Conservation (phyloP, 2,888 invertebrate species). For the Hymenopus coronatus region DNA sequence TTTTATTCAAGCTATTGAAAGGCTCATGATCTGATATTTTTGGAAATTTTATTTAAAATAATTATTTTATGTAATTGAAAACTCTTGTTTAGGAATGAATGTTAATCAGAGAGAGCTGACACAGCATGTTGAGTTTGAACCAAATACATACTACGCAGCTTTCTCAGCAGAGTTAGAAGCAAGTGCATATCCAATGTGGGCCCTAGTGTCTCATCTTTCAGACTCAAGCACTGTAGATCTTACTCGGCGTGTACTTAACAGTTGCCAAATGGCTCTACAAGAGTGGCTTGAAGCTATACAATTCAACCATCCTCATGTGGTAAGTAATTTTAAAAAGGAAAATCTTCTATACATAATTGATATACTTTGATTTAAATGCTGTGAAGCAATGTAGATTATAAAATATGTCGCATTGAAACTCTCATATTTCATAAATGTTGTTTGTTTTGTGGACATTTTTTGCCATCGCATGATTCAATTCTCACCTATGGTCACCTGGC, state of each 20-base stretch:
- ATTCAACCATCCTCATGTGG: slow-evolving; percentile 66
- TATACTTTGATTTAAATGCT: no score
- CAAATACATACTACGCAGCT: slow-evolving; percentile 95
- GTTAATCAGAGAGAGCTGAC: slow-evolving; percentile 87
- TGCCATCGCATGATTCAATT: no score
- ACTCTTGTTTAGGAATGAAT: slow-evolving; percentile 76
- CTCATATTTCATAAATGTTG: no score
- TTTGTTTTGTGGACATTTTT: no score
- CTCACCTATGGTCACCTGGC: no score
- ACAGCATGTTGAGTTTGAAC: slow-evolving; percentile 94
- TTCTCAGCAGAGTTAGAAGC: slow-evolving; percentile 97
- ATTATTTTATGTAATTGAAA: no score
- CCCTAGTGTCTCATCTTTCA: slow-evolving; percentile 82
- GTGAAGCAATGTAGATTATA: no score
- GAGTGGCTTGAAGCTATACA: slow-evolving; percentile 87
- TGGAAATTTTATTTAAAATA: no score
- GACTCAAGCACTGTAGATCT: slow-evolving; percentile 68
- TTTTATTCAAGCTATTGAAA: no score
- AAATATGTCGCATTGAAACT: no score
- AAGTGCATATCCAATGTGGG: slow-evolving; percentile 98
- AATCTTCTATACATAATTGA: no score
- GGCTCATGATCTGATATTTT: no score
- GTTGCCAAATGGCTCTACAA: slow-evolving; percentile 74
- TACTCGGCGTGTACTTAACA: slow-evolving; percentile 71
- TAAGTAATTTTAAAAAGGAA: slow-evolving; percentile 44